phyloP scores from a whole-genome alignment of 2,888 invertebrate genomes.

The Clepsis dumicolana region DNA sequence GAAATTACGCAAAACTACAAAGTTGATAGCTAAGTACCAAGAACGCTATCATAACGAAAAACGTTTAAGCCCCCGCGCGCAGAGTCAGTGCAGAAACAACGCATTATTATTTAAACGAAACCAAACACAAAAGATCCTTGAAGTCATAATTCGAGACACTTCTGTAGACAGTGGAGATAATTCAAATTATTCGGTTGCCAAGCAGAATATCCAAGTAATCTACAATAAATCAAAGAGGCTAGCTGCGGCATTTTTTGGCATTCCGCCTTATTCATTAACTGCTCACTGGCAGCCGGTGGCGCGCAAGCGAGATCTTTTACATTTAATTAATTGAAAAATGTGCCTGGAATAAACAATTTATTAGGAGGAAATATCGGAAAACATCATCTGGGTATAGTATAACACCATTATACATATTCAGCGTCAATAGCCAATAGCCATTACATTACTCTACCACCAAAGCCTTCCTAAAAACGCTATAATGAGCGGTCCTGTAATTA shows the following conservation, averaged over 20 bases:
- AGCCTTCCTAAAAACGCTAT: too few species aligned
- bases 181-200: constrained; percentile 27
- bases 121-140: background rate
- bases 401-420: too few species aligned
- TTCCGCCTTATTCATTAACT: constrained; percentile 42
- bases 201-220: constrained; percentile 38
- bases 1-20: too few species aligned
- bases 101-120: background rate
- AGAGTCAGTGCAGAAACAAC: background rate
- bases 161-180: background rate
- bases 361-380: background rate
- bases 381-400: background rate
- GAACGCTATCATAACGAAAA: background rate
- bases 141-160: constrained; percentile 7
- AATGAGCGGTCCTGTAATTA: too few species aligned
- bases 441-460: too few species aligned
- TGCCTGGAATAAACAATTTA: constrained; percentile 25
- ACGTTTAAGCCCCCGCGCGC: background rate
- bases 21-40: background rate
- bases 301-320: constrained; percentile 22
- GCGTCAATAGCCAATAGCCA: too few species aligned
- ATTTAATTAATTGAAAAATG: constrained; percentile 30
- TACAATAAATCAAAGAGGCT: constrained; percentile 40
- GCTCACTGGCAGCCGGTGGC: constrained; percentile 37
- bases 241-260: constrained; percentile 39